These are phyloP conservation scores for Coleophora flavipennella DNA, from an alignment of 2,888 invertebrate genomes.

Conservation along the genomic window DNA sequence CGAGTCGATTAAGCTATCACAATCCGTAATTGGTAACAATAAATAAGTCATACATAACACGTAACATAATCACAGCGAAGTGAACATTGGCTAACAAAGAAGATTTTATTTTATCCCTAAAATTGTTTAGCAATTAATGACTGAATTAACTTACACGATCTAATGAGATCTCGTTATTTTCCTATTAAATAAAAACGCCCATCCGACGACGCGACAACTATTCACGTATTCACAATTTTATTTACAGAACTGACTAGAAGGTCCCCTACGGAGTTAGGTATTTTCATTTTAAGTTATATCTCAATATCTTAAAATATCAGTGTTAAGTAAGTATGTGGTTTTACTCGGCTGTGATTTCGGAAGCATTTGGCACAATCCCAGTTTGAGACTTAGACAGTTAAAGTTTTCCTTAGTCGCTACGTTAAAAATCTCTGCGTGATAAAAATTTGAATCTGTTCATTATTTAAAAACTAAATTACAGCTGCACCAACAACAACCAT, in stretches of 20 bases:
- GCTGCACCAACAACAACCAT: too few species aligned
- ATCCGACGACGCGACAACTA: slow-evolving; percentile 62
- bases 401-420: slow-evolving; percentile 40
- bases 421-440: slow-evolving; percentile 23
- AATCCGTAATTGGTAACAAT: slow-evolving; percentile 60
- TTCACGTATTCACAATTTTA: slow-evolving; percentile 63
- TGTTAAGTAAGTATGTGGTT: slow-evolving; percentile 43
- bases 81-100: slow-evolving; percentile 72
- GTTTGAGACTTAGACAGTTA: slow-evolving; percentile 46
- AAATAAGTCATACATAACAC: slow-evolving; percentile 58
- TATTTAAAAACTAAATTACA: slow-evolving; percentile 16
- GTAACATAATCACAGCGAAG: slow-evolving; percentile 70
- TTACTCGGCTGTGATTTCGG: slow-evolving; percentile 32
- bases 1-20: slow-evolving; percentile 62
- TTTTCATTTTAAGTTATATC: slow-evolving; percentile 45
- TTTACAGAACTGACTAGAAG: slow-evolving; percentile 70
- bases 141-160: slow-evolving; percentile 67
- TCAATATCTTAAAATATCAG: slow-evolving; percentile 47
- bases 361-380: slow-evolving; percentile 70
- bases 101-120: slow-evolving; percentile 59
- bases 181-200: slow-evolving; percentile 64
- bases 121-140: slow-evolving; percentile 68
- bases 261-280: slow-evolving; percentile 56
- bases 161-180: slow-evolving; percentile 67
- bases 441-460: slow-evolving; percentile 33